These are phyloP conservation scores for Aphelinus atriplicis DNA, from an alignment of 1,140 invertebrate species.

Conservation along the genomic window DNA sequence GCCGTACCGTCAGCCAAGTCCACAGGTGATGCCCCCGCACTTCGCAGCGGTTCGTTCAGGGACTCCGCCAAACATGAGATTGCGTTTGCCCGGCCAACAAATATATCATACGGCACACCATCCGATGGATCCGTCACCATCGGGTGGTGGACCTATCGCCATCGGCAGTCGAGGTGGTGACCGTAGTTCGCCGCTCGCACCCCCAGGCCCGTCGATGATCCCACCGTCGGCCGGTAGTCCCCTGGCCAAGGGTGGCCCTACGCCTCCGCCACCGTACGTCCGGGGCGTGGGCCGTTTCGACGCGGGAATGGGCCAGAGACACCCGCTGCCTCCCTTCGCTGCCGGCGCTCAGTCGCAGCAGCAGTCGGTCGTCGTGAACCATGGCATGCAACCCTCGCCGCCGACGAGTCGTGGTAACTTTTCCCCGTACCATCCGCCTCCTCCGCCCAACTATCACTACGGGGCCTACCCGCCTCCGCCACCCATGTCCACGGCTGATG, in stretches of 20 bases:
- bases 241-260: constrained; percentile 59
- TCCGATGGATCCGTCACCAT: constrained; percentile 69
- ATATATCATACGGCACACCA: constrained; percentile 67
- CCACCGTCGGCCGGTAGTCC: constrained; percentile 60
- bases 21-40: constrained; percentile 58
- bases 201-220: constrained; percentile 53
- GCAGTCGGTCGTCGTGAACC: constrained; percentile 15
- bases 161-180: constrained; percentile 57
- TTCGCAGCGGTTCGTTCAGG: constrained; percentile 60
- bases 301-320: constrained; percentile 52
- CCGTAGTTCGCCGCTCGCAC: constrained; percentile 57
- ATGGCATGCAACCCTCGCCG: constrained; percentile 59
- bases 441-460: constrained; percentile 65
- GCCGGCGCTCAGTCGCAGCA: constrained; percentile 48
- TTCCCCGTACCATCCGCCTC: constrained; percentile 64
- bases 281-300: constrained; percentile 51
- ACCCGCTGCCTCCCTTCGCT: constrained; percentile 59
- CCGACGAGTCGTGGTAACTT: constrained; percentile 61
- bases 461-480: constrained; percentile 65
- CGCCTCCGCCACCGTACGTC: constrained; percentile 58
- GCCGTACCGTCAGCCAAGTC: constrained; percentile 61
- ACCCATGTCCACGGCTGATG: constrained; percentile 60
- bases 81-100: constrained; percentile 59
- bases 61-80: constrained; percentile 58
- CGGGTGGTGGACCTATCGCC: constrained; percentile 66